phyloP scores from a whole-genome alignment of 2,888 invertebrate species.

The Acronicta leporina region DNA sequence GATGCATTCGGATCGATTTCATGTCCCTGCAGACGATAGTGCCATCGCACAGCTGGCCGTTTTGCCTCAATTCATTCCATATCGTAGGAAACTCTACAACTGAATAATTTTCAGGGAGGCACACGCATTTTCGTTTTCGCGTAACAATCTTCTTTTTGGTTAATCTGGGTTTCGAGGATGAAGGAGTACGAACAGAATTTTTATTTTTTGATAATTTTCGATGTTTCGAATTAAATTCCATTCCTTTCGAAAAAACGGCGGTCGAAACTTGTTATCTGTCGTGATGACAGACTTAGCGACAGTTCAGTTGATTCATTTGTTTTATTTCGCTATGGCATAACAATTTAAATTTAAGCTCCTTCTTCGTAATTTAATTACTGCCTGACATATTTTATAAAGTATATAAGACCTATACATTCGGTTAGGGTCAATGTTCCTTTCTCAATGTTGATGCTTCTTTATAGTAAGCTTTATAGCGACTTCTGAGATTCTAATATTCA shows the following conservation, averaged over 20 bases:
- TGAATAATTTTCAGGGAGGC: slow-evolving; percentile 89
- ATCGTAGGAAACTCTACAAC: slow-evolving; percentile 91
- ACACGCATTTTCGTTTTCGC: slow-evolving; percentile 89
- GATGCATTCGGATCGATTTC: slow-evolving; percentile 90
- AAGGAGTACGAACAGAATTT: slow-evolving; percentile 85
- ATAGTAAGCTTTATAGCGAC: too few species aligned
- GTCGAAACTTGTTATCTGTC: slow-evolving; percentile 87
- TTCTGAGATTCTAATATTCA: too few species aligned
- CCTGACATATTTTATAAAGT: slow-evolving; percentile 39
- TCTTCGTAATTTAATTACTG: slow-evolving; percentile 33
- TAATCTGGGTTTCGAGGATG: slow-evolving; percentile 81
- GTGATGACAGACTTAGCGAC: slow-evolving; percentile 79
- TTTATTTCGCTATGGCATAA: slow-evolving; percentile 60
- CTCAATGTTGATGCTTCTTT: too few species aligned
- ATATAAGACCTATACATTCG: not conserved
- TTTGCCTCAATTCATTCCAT: slow-evolving; percentile 91
- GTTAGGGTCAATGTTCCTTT: too few species aligned
- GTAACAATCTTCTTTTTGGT: slow-evolving; percentile 82
- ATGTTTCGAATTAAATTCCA: slow-evolving; percentile 89
- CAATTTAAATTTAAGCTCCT: slow-evolving; percentile 51
- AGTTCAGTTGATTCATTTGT: slow-evolving; percentile 74
- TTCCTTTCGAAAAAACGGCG: slow-evolving; percentile 88
- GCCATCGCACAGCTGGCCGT: slow-evolving; percentile 92
- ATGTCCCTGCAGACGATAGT: slow-evolving; percentile 90
- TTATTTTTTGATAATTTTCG: slow-evolving; percentile 88